phyloP scores from a whole-genome alignment of 2,797 vertebrate species.

The Alcedo atthis region DNA sequence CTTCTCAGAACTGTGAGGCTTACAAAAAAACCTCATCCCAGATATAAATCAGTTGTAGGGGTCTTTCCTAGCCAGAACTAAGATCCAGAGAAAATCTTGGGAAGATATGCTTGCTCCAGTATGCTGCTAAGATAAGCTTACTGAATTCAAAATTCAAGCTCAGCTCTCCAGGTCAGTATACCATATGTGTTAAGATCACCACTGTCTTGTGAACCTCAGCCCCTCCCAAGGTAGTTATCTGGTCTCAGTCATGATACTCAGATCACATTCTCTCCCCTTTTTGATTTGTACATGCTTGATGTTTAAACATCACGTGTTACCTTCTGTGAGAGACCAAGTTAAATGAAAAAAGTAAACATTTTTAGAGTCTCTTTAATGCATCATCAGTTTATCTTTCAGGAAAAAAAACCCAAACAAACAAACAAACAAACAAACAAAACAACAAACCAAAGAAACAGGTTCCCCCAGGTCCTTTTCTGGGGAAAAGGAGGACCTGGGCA shows the following conservation, averaged over 20 bases:
- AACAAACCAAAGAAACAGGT: background rate
- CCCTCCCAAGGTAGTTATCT: background rate
- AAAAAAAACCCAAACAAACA: background rate
- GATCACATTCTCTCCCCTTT: background rate
- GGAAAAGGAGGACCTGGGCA: too few relatives aligned
- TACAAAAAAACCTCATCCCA: background rate
- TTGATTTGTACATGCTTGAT: background rate
- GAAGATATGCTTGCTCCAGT: background rate
- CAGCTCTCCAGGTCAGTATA: background rate
- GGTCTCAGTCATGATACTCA: background rate
- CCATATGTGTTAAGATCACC: background rate
- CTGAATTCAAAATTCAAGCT: background rate
- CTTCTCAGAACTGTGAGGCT: background rate
- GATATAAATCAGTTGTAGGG: background rate
- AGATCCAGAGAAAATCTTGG: background rate
- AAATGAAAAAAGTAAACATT: background rate
- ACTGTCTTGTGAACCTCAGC: background rate
- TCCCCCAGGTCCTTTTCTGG: too few relatives aligned
- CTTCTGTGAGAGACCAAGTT: background rate
- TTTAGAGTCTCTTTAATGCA: background rate
- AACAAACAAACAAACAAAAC: too few relatives aligned
- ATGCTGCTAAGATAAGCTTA: background rate
- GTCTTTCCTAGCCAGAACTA: background rate
- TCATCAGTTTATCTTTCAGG: background rate
- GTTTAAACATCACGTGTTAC: background rate